Percentiles rank a stretch among this genome's conserved stretches.
These are phyloP conservation scores for Naja naja DNA, from an alignment of 2,113 vertebrate species.

Conservation along the genomic window DNA sequence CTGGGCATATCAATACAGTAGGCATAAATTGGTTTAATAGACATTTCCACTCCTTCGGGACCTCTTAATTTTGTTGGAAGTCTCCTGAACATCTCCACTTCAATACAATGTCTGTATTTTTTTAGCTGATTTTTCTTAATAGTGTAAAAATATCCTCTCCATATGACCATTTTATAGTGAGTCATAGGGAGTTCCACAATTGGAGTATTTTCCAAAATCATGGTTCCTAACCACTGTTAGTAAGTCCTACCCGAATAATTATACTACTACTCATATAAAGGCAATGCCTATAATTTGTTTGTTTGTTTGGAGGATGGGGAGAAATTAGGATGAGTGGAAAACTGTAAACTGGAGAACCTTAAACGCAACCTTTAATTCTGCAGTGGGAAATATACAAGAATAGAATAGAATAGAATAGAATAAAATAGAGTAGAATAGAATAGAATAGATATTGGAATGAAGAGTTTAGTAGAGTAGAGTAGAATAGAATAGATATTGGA, in stretches of 20 bases:
- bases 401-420: too few relatives aligned
- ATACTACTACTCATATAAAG: background rate
- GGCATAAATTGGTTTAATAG: background rate
- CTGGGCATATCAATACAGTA: background rate
- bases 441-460: too few relatives aligned
- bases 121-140: background rate
- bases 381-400: conserved; percentile 1
- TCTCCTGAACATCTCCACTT: background rate
- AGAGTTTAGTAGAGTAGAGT: too few relatives aligned
- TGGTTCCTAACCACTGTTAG: background rate
- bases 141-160: background rate
- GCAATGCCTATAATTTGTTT: background rate
- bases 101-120: background rate
- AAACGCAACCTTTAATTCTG: background rate
- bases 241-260: background rate
- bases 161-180: background rate
- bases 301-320: background rate
- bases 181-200: background rate
- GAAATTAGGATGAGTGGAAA: background rate
- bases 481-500: too few relatives aligned
- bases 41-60: background rate
- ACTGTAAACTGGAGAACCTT: background rate
- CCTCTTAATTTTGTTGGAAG: background rate
- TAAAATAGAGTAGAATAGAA: too few relatives aligned
- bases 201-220: background rate